These are phyloP conservation scores for Hylaeus volcanicus DNA, from an alignment of 1,140 invertebrate species.

Conservation along the genomic window DNA sequence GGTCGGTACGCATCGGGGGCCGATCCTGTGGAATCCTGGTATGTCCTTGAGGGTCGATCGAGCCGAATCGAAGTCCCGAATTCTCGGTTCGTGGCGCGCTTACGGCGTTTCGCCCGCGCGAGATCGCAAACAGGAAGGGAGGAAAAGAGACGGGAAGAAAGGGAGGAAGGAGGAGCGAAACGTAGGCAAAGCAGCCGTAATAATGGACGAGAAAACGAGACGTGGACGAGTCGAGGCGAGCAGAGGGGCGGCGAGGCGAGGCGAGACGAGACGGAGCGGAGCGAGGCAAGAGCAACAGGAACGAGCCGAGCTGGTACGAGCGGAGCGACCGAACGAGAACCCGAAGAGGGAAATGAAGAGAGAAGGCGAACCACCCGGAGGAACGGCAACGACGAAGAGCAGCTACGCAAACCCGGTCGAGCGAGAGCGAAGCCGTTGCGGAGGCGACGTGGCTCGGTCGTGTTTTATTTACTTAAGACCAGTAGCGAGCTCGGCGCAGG, in stretches of 20 bases:
- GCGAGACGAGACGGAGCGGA: conserved; percentile 11
- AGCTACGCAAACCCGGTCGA: conserved; percentile 42
- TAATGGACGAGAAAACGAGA: conserved; percentile 72
- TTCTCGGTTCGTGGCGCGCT: conserved; percentile 40
- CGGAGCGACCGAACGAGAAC: conserved; percentile 29
- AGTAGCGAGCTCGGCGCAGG: conserved; percentile 78
- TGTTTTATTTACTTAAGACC: conserved; percentile 81
- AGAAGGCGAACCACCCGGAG: conserved; percentile 20
- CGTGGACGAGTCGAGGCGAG: conserved; percentile 55
- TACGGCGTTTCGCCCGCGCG: not conserved
- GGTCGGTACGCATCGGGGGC: not conserved
- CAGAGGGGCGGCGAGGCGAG: conserved; percentile 24
- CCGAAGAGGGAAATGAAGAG: not conserved
- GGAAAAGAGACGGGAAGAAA: conserved; percentile 2
- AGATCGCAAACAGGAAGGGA: not conserved
- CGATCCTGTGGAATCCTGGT: conserved; percentile 28
- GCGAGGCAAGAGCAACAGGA: conserved; percentile 8
- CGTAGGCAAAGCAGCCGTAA: conserved; percentile 74
- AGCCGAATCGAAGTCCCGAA: conserved; percentile 47
- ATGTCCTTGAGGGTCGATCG: conserved; percentile 54
- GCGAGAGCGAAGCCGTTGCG: conserved; percentile 56
- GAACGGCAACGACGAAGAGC: conserved; percentile 41
- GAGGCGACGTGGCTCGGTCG: conserved; percentile 74
- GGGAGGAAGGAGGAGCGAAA: conserved; percentile 35
- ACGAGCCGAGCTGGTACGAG: conserved; percentile 8